These are phyloP conservation scores for Agrypnia vestita DNA, from an alignment of 1,140 invertebrate species.

Conservation along the genomic window DNA sequence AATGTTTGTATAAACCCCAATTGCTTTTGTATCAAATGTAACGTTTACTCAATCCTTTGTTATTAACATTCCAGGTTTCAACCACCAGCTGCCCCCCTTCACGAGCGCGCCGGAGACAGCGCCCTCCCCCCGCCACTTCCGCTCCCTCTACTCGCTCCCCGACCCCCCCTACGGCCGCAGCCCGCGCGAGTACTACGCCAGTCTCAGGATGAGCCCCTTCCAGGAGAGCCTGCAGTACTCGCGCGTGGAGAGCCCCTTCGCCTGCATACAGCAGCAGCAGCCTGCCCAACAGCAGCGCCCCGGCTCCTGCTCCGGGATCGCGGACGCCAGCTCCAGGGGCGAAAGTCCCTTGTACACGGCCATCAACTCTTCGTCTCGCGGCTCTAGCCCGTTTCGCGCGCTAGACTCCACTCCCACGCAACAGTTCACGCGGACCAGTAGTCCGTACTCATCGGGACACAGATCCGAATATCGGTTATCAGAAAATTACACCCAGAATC, in stretches of 20 bases:
- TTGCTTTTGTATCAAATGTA: neutral
- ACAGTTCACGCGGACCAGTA: constrained; percentile 52
- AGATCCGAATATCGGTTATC: constrained; percentile 34
- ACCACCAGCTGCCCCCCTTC: constrained; percentile 43
- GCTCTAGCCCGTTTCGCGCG: constrained; percentile 49
- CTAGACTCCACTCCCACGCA: constrained; percentile 39
- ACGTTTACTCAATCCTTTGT: neutral
- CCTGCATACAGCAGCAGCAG: constrained; percentile 27
- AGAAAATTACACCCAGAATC: constrained; percentile 41
- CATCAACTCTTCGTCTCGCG: constrained; percentile 29
- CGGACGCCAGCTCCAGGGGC: constrained; percentile 35
- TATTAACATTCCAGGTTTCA: constrained; percentile 50
- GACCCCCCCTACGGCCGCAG: constrained; percentile 19
- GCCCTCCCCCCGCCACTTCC: constrained; percentile 55
- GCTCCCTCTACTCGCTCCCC: constrained; percentile 7
- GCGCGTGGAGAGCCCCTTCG: neutral
- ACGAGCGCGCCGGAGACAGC: neutral
- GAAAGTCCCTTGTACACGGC: constrained; percentile 27
- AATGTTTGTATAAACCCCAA: too few species aligned
- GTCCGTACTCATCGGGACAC: constrained; percentile 52
- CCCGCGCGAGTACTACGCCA: constrained; percentile 37
- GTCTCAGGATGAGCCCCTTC: constrained; percentile 37
- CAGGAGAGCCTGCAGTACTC: constrained; percentile 24
- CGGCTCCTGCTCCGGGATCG: neutral
- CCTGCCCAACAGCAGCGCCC: neutral